Conservation (phyloP, 2,113 vertebrate species). For the Tachycineta bicolor region DNA sequence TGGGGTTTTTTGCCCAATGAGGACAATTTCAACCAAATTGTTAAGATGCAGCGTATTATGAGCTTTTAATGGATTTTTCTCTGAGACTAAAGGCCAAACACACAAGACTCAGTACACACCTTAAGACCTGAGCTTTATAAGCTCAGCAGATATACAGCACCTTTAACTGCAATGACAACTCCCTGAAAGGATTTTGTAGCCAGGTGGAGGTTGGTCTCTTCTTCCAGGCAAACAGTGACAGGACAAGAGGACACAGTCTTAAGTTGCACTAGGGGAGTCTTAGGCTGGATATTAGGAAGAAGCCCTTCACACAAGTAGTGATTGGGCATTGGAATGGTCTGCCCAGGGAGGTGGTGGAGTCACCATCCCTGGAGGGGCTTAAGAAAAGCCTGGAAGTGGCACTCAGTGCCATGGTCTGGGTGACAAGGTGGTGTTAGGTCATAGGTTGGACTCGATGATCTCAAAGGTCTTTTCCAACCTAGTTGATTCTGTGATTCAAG, state of each 20-base stretch:
- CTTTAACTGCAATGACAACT: not conserved
- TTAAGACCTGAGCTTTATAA: not conserved
- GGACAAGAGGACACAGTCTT: not conserved
- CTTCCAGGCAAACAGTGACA: not conserved
- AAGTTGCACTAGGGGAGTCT: not conserved
- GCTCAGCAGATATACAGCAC: not conserved
- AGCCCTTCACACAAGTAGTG: no score
- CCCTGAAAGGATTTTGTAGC: not conserved
- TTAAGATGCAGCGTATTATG: not conserved
- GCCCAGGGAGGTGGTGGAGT: not conserved
- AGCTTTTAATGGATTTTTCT: not conserved
- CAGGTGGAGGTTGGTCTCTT: not conserved
- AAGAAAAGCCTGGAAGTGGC: not conserved
- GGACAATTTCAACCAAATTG: not conserved
- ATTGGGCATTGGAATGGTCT: not conserved
- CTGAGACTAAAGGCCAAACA: constrained; percentile 24
- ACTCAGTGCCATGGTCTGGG: not conserved
- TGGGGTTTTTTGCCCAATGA: not conserved
- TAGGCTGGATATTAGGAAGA: no score
- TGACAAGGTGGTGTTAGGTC: not conserved
- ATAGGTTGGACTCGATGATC: not conserved
- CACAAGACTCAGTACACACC: not conserved
- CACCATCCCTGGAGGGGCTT: not conserved
- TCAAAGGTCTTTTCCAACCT: not conserved
- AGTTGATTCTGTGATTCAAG: not conserved